Conservation (phyloP, 1,140 invertebrate genomes). For the Hypothenemus hampei region DNA sequence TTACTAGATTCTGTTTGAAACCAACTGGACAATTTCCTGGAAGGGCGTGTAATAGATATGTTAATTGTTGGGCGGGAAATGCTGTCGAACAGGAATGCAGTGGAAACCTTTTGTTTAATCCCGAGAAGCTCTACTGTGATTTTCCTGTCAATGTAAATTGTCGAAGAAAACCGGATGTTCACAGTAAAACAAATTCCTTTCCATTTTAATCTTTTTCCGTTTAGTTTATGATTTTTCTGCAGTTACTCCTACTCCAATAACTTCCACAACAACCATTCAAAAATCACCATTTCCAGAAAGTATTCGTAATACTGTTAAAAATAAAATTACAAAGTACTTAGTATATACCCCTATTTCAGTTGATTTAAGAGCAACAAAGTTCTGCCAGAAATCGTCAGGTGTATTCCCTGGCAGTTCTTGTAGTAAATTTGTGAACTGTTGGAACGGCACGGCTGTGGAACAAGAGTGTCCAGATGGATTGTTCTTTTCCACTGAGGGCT, state of each 20-base stretch:
- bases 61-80: constrained; percentile 68
- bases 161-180: too few relatives aligned
- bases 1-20: constrained; percentile 30
- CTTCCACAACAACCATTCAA: not conserved
- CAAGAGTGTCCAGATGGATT: constrained; percentile 61
- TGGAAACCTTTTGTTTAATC: constrained; percentile 55
- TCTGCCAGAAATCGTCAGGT: constrained; percentile 45
- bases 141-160: constrained; percentile 60
- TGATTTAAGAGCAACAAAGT: too few relatives aligned
- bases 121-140: constrained; percentile 56
- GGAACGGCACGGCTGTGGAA: constrained; percentile 61
- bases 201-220: too few relatives aligned
- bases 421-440: constrained; percentile 63
- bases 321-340: too few relatives aligned
- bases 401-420: constrained; percentile 61
- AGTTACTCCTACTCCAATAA: not conserved
- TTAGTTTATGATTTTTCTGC: too few relatives aligned
- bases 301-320: too few relatives aligned
- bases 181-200: too few relatives aligned
- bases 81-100: constrained; percentile 62
- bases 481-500: constrained; percentile 54
- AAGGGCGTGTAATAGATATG: constrained; percentile 56
- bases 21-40: constrained; percentile 57
- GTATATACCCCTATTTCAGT: too few relatives aligned
- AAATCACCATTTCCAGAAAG: not conserved